Evolutionary conservation across 2,797 vertebrate species (phyloP), one percentile per base, ranked within the genome.

Genomic region (Oreochromis mossambicus): DNA sequence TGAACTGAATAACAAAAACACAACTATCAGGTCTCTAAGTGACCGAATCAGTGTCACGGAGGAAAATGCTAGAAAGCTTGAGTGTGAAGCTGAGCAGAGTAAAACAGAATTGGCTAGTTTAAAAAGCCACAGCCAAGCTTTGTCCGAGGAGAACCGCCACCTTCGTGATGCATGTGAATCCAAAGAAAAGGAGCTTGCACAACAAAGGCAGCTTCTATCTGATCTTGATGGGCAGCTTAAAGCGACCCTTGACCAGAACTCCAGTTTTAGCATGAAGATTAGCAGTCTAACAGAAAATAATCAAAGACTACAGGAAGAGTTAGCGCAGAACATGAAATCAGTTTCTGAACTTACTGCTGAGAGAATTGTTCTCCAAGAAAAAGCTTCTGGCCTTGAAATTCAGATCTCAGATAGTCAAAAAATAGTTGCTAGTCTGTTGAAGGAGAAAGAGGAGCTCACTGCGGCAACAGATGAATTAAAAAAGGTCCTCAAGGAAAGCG

Each of bases 391-490:
- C 9, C 93, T 96, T 6, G 87, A 96, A 87, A 84, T 55, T 4
- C 89, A 95, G 17, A 88, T 94, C n/a, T 91, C 84, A n/a, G 96
- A 97, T 83, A 85, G 94, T 0, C 85, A 94, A 55, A 95, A 94
- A 81, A 79, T 46, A 7, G 92, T 97, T 63, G 91, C 92, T 2
- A 61, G 76, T 8, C 84, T 98, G 55, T 68, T 91, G 63, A 88
- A 90, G 84, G 96, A 97, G 32, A 98, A 97, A 83, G 96, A 94
- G 14, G 76, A 85, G 7, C 94, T 98, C 3, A 58, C 82, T 41
- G 26, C 84, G 19, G 89, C 93, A 26, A 84, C 91, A 41, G 94
- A 96, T 1, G 94, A 96, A 52, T 88, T 97, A n/a, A 95, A 91
- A 34, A 68, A 86, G 15, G 76, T 92, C 80, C 89, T 96, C 1